Percentiles rank a stretch among this genome's conserved stretches.
phyloP scores from a whole-genome alignment of 2,797 vertebrate species.

The Tinamus major region DNA sequence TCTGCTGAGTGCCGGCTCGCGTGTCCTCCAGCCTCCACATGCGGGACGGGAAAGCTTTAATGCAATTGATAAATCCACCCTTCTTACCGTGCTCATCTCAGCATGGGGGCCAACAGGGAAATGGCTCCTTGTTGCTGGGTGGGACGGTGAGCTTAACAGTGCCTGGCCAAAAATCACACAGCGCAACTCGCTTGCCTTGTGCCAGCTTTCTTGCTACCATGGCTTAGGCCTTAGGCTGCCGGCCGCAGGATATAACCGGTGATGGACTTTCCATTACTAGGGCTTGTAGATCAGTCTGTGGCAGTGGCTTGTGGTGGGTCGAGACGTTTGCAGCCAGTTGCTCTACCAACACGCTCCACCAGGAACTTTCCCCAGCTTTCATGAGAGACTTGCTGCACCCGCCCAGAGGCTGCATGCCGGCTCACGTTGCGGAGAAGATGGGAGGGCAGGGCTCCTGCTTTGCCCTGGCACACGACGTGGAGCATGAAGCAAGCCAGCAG shows the following conservation, averaged over 20 bases:
- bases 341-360: neutral
- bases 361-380: neutral
- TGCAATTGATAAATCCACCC: neutral
- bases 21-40: neutral
- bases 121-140: neutral
- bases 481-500: neutral
- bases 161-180: neutral
- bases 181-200: neutral
- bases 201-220: neutral
- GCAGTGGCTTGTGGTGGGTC: neutral
- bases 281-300: neutral
- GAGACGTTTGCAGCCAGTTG: neutral
- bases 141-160: neutral
- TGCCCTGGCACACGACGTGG: neutral
- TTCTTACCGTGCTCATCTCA: fast-evolving
- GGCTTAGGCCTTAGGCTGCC: neutral
- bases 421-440: neutral
- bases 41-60: neutral
- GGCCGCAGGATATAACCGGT: neutral
- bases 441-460: slow-evolving; percentile 29
- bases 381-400: neutral
- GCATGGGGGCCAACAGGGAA: neutral
- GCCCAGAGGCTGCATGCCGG: neutral
- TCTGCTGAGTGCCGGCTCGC: fast-evolving
- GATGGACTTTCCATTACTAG: neutral